Conservation (phyloP, 2,888 invertebrate genomes). For the Nymphalis polychloros region DNA sequence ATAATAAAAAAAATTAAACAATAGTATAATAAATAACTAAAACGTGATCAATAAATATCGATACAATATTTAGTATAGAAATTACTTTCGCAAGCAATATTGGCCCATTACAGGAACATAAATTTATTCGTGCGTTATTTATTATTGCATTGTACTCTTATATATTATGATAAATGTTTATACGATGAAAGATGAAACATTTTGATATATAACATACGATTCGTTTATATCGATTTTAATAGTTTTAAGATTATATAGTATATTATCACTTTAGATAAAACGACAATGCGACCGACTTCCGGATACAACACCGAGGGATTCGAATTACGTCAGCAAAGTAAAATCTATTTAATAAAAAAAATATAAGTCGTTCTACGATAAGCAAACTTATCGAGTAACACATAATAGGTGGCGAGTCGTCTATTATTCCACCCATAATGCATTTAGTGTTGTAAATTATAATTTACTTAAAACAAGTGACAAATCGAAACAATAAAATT, state of each 20-base stretch:
- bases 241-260: neutral
- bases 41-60: slow-evolving; percentile 39
- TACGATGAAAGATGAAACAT: slow-evolving; percentile 30
- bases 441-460: too few relatives aligned
- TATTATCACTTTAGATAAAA: too few relatives aligned
- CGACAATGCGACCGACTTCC: too few relatives aligned
- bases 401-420: too few relatives aligned
- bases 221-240: slow-evolving; percentile 11
- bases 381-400: too few relatives aligned
- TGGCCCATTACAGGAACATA: slow-evolving; percentile 41
- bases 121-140: slow-evolving; percentile 38
- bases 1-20: slow-evolving; percentile 31
- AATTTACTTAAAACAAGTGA: too few relatives aligned
- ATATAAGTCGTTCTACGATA: too few relatives aligned
- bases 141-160: slow-evolving; percentile 38
- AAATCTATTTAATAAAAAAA: too few relatives aligned
- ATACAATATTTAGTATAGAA: slow-evolving; percentile 37
- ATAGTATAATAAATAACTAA: slow-evolving; percentile 40
- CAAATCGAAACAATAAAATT: too few relatives aligned
- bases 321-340: too few relatives aligned
- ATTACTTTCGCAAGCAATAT: slow-evolving; percentile 40
- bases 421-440: too few relatives aligned
- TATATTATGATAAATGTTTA: slow-evolving; percentile 21
- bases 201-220: slow-evolving; percentile 17
- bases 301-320: too few relatives aligned